Conservation (phyloP, 2,888 invertebrate genomes). For the Drosophila paranaensis region DNA sequence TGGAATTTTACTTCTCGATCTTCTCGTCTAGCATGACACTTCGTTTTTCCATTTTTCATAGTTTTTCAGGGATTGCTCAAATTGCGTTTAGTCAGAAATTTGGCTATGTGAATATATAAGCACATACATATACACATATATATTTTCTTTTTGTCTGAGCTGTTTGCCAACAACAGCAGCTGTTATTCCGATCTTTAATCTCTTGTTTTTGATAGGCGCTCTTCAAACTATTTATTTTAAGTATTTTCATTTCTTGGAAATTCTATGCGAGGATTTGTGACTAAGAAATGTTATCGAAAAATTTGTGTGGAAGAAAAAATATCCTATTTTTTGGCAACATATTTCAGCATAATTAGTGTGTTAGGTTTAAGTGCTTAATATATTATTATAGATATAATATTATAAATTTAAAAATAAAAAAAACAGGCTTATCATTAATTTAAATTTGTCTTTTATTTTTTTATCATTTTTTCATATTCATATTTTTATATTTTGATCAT, state of each 20-base stretch:
- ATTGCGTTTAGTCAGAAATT: conserved; percentile 46
- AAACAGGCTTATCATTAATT: too few species aligned
- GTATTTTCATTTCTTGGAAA: conserved; percentile 3
- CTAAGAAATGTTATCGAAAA: background rate
- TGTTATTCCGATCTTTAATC: conserved; percentile 44
- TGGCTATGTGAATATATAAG: background rate
- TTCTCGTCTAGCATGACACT: conserved; percentile 54
- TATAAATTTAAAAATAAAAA: too few species aligned
- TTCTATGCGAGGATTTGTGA: background rate
- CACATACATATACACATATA: background rate
- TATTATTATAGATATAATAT: too few species aligned
- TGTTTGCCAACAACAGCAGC: conserved; percentile 48
- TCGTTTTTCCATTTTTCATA: conserved; percentile 47
- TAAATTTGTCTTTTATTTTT: too few species aligned
- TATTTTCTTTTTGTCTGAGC: background rate
- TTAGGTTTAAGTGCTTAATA: too few species aligned
- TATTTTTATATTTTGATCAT: too few species aligned
- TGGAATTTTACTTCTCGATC: conserved; percentile 22
- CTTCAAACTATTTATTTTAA: conserved; percentile 5
- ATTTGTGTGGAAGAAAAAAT: background rate
- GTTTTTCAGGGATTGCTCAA: conserved; percentile 47
- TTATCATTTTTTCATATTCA: too few species aligned
- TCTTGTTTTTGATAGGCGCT: conserved; percentile 14
- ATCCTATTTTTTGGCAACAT: background rate
- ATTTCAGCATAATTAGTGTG: too few species aligned